These are phyloP conservation scores for Ctenosaura bakeri DNA, from an alignment of 2,797 vertebrate species.

Conservation along the genomic window DNA sequence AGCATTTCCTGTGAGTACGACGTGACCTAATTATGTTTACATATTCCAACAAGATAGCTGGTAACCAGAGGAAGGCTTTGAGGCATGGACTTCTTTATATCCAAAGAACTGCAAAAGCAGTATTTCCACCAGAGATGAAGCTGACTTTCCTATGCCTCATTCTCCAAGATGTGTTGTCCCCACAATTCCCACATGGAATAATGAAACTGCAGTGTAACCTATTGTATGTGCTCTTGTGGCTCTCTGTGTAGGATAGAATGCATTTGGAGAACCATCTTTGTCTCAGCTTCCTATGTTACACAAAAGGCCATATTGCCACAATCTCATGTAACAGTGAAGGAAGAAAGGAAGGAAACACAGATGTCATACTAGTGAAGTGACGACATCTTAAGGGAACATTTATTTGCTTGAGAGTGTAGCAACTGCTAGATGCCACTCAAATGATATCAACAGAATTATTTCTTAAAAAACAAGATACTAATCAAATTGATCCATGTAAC, in stretches of 20 bases:
- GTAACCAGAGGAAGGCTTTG: background rate
- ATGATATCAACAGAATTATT: background rate
- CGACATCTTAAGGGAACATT: background rate
- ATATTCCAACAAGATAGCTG: background rate
- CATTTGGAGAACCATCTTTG: background rate
- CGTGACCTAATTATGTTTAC: background rate
- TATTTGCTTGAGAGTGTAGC: background rate
- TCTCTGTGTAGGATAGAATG: background rate
- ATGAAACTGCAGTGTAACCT: background rate
- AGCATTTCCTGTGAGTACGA: background rate
- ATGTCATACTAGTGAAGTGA: background rate
- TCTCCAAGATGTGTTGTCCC: background rate
- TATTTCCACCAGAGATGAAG: background rate
- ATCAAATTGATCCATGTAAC: background rate
- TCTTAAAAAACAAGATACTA: slow-evolving; percentile 4
- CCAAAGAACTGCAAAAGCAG: slow-evolving; percentile 2
- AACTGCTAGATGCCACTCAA: background rate
- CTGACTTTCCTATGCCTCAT: background rate
- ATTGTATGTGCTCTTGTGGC: background rate
- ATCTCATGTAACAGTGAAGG: background rate
- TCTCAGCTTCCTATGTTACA: background rate
- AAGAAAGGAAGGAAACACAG: background rate
- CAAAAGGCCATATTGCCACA: background rate
- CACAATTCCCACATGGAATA: background rate
- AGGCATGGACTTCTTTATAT: background rate